Conservation (phyloP, 2,797 vertebrate species). For the Poeciliopsis paucimaculata region DNA sequence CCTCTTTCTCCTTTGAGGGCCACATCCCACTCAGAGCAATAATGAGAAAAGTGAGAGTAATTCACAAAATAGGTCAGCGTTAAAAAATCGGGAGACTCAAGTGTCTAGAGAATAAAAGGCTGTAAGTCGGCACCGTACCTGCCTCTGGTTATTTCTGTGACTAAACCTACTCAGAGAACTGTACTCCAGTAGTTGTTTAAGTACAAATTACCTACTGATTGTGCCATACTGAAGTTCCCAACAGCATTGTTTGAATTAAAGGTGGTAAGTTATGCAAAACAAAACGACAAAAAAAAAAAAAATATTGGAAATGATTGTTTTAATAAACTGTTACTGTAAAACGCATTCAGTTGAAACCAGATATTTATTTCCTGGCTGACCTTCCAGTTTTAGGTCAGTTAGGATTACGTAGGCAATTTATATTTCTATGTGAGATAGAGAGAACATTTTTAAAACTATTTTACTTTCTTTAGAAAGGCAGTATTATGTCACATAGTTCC, state of each 20-base stretch:
- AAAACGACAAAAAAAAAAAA: too few species aligned
- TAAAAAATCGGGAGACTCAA: slow-evolving; percentile 13
- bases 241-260: not conserved
- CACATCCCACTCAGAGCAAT: not conserved
- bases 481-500: too few species aligned
- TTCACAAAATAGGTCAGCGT: not conserved
- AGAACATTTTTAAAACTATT: not conserved
- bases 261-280: too few species aligned
- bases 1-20: not conserved
- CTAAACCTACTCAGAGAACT: not conserved
- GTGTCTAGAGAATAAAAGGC: slow-evolving; percentile 27
- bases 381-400: not conserved
- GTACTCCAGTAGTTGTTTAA: not conserved
- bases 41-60: not conserved
- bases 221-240: not conserved
- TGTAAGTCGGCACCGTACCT: not conserved
- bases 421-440: not conserved
- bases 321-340: not conserved
- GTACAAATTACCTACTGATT: slow-evolving; percentile 5
- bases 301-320: too few species aligned
- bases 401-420: not conserved
- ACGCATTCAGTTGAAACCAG: not conserved
- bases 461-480: too few species aligned
- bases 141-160: slow-evolving; percentile 38
- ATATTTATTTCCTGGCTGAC: not conserved